Evolutionary conservation across 2,888 invertebrate species (phyloP).

Genomic region (Drosophila differens): DNA sequence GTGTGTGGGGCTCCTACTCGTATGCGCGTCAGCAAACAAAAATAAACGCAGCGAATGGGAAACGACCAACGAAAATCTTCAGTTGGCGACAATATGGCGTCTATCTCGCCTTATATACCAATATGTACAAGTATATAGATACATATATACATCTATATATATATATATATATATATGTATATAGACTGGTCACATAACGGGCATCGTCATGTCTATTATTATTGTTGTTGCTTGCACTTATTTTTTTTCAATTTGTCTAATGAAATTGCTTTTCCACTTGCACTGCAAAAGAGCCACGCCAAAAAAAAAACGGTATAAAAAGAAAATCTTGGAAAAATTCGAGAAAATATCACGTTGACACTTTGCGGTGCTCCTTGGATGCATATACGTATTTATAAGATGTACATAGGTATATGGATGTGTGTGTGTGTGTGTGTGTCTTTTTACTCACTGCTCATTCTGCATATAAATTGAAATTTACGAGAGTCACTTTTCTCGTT

Average conservation of each 20-base stretch:
- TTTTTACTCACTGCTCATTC: slow-evolving; percentile 75
- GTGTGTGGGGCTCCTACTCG: slow-evolving; percentile 52
- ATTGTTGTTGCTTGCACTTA: slow-evolving; percentile 69
- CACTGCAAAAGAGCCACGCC: slow-evolving; percentile 27
- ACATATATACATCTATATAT: not conserved
- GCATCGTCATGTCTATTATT: slow-evolving; percentile 37
- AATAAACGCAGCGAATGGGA: slow-evolving; percentile 72
- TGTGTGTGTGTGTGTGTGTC: slow-evolving; percentile 24
- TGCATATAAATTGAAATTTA: slow-evolving; percentile 86
- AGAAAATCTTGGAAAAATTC: slow-evolving; percentile 76
- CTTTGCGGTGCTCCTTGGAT: slow-evolving; percentile 57
- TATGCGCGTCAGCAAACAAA: slow-evolving; percentile 62
- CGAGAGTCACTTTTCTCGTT: slow-evolving; percentile 43
- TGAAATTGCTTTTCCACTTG: slow-evolving; percentile 83
- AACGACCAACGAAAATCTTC: slow-evolving; percentile 56
- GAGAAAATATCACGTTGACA: slow-evolving; percentile 79
- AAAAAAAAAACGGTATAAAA: slow-evolving; percentile 21
- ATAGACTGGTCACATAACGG: slow-evolving; percentile 39
- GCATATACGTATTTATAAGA: slow-evolving; percentile 34
- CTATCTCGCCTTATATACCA: slow-evolving; percentile 57
- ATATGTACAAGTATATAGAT: slow-evolving; percentile 10
- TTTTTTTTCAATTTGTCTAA: slow-evolving; percentile 84
- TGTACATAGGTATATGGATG: slow-evolving; percentile 16
- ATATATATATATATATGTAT: slow-evolving; percentile 10
- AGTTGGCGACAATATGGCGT: slow-evolving; percentile 71